A percentile compares a stretch with the other conserved stretches of the same genome.
Evolutionary conservation across 2,113 vertebrate species (phyloP).

Genomic region (Prunella fulvescens): DNA sequence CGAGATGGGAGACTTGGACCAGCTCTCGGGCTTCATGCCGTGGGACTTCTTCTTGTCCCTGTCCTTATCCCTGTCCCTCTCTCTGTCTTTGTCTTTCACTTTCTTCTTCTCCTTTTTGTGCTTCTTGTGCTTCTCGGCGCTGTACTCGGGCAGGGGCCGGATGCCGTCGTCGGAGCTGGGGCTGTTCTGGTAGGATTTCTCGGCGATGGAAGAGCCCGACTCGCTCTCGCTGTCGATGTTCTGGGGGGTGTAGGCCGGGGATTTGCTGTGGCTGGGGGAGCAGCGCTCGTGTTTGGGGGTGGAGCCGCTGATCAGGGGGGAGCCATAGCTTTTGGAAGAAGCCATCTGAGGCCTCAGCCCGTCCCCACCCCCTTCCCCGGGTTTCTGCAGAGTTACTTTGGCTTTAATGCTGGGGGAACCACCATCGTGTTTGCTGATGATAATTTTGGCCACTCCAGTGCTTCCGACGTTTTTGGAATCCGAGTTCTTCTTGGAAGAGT

Average conservation of each 20-base stretch:
- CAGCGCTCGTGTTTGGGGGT: conserved; percentile 96
- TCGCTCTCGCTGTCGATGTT: conserved; percentile 97
- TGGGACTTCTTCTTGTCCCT: conserved; percentile 95
- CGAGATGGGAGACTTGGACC: conserved; percentile 93
- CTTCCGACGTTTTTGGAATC: conserved; percentile 86
- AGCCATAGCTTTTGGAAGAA: conserved; percentile 89
- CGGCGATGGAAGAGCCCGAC: conserved; percentile 93
- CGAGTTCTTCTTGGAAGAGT: conserved; percentile 87
- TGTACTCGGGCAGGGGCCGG: conserved; percentile 82
- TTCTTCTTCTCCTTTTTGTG: conserved; percentile 99
- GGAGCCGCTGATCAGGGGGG: conserved; percentile 94
- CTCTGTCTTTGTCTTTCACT: conserved; percentile 85
- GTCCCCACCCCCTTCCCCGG: conserved; percentile 87
- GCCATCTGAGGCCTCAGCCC: conserved; percentile 88
- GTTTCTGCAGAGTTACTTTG: conserved; percentile 95
- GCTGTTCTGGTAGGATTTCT: conserved; percentile 98
- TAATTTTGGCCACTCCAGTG: conserved; percentile 94
- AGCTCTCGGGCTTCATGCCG: conserved; percentile 89
- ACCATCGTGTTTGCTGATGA: conserved; percentile 96
- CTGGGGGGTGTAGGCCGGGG: conserved; percentile 93
- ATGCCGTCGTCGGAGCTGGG: conserved; percentile 95
- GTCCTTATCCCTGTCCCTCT: conserved; percentile 85
- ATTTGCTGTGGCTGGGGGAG: conserved; percentile 97
- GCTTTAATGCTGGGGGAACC: conserved; percentile 97
- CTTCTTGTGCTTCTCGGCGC: conserved; percentile 96